A percentile compares a stretch with the other conserved stretches of the same genome.
Evolutionary conservation across 2,888 invertebrate species (phyloP).

Genomic region (Smittia aterrima): DNA sequence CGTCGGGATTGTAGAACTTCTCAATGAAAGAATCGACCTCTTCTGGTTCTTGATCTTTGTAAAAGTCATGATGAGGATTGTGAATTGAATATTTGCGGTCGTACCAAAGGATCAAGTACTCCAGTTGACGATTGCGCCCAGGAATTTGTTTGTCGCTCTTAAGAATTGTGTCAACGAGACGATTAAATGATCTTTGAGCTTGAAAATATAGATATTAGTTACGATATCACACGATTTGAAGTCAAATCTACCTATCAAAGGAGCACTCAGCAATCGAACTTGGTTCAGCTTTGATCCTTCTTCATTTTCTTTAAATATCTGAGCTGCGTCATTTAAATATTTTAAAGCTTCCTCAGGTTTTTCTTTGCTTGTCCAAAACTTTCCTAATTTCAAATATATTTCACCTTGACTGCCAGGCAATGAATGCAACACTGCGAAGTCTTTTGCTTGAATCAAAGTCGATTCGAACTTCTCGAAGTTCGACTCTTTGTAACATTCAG

Average conservation of each 20-base stretch:
- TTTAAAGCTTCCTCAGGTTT: background rate
- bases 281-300: background rate
- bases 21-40: background rate
- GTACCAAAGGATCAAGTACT: background rate
- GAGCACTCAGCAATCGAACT: background rate
- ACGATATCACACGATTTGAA: background rate
- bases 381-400: background rate
- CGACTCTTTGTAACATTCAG: background rate
- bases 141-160: background rate
- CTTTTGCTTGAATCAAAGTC: background rate
- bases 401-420: background rate
- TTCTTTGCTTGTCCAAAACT: background rate
- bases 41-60: background rate
- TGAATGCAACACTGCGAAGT: background rate
- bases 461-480: background rate
- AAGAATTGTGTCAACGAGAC: slow-evolving; percentile 2
- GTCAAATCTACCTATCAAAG: background rate
- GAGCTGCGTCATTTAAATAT: background rate
- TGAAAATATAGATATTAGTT: background rate
- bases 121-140: background rate
- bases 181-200: background rate
- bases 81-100: background rate
- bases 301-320: background rate
- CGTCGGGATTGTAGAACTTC: slow-evolving; percentile 21
- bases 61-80: background rate